Percentiles rank a stretch among this genome's conserved stretches.
phyloP scores from a whole-genome alignment of 2,797 vertebrate species.

The Pteronotus mesoamericanus region DNA sequence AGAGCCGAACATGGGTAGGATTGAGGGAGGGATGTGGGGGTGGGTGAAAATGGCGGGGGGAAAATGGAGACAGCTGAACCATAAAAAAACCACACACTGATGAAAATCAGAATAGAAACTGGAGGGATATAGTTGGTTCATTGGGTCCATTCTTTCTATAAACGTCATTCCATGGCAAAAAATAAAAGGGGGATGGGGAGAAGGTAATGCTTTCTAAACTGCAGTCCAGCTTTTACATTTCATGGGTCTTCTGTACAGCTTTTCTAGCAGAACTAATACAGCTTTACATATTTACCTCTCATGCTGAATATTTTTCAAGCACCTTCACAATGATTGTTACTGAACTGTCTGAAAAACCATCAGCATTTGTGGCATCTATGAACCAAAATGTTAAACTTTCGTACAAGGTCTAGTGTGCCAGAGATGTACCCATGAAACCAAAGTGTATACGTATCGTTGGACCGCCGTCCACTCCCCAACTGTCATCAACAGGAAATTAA shows the following conservation, averaged over 20 bases:
- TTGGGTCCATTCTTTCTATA: neutral
- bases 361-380: neutral
- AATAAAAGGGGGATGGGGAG: neutral
- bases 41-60: too few species aligned
- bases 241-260: neutral
- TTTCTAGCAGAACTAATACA: neutral
- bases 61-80: too few species aligned
- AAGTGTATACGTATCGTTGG: fast-evolving
- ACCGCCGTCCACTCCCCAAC: neutral
- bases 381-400: neutral
- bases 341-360: neutral
- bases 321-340: neutral
- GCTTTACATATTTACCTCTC: neutral
- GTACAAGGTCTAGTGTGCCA: neutral
- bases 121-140: neutral
- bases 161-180: neutral
- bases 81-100: too few species aligned
- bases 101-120: neutral
- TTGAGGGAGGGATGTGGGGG: too few species aligned
- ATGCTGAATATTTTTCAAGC: neutral
- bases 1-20: too few species aligned
- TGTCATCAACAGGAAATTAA: neutral
- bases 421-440: neutral
- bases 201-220: neutral
- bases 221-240: neutral